Percentiles rank a stretch among this genome's conserved stretches.
Conservation (phyloP, 2,888 invertebrate species). For the Caenorhabditis plicata region DNA sequence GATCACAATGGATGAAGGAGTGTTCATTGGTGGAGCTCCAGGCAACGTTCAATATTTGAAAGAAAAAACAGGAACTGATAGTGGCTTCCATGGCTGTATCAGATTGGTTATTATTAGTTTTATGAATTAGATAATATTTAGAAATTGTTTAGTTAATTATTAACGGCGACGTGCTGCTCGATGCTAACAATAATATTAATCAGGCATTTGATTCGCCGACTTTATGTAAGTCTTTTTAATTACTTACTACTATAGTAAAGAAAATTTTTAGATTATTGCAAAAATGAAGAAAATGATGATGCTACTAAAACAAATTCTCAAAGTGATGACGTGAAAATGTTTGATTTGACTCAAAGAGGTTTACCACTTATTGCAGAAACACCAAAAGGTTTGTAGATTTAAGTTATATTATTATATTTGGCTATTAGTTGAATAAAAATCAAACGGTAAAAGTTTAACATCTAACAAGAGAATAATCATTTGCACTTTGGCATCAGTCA, state of each 20-base stretch:
- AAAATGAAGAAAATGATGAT: slow-evolving; percentile 9
- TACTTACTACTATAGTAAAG: neutral
- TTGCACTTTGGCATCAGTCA: too few relatives aligned
- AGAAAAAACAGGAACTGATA: slow-evolving; percentile 32
- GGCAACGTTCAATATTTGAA: slow-evolving; percentile 40
- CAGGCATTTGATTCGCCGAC: slow-evolving; percentile 24
- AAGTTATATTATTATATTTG: too few relatives aligned
- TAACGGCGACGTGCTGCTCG: slow-evolving; percentile 39
- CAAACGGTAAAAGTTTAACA: too few relatives aligned
- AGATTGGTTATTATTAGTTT: slow-evolving; percentile 13
- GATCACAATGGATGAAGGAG: slow-evolving; percentile 46
- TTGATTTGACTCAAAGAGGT: slow-evolving; percentile 24
- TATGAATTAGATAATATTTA: neutral
- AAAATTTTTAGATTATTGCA: slow-evolving; percentile 30
- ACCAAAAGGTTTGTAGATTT: neutral
- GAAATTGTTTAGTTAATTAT: slow-evolving; percentile 23
- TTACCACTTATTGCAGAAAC: slow-evolving; percentile 13
- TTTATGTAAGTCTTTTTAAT: slow-evolving; percentile 13
- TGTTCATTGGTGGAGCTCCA: slow-evolving; percentile 50
- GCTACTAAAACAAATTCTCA: slow-evolving; percentile 1
- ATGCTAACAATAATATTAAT: slow-evolving; percentile 31
- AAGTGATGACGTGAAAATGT: slow-evolving; percentile 13
- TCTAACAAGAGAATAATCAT: too few relatives aligned
- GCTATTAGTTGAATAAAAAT: too few relatives aligned
- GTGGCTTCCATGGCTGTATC: slow-evolving; percentile 43